Conservation (phyloP, 53 echinoderm and acorn worm species). For the Zoroaster sp. region DNA sequence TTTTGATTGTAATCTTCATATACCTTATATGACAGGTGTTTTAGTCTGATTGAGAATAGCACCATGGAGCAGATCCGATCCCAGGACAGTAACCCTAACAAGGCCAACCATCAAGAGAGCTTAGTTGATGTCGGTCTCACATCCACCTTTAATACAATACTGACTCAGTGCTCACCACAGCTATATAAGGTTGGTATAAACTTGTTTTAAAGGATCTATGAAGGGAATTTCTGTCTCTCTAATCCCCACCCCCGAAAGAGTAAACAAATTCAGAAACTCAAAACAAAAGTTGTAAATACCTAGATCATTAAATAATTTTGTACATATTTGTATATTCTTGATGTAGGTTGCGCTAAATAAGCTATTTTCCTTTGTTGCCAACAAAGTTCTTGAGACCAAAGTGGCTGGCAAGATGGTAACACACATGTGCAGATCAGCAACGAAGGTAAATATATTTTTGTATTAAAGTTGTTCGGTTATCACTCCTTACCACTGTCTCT, state of each 20-base stretch:
- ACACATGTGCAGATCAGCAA: slow-evolving; percentile 80
- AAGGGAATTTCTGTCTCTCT: no score
- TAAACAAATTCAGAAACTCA: no score
- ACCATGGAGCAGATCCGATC: slow-evolving; percentile 72
- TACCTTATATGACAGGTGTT: slow-evolving; percentile 77
- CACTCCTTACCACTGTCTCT: no score
- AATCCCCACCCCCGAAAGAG: no score
- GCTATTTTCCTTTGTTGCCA: slow-evolving; percentile 68
- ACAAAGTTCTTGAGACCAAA: slow-evolving; percentile 83
- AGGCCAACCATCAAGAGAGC: slow-evolving; percentile 79
- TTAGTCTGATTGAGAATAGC: slow-evolving; percentile 87
- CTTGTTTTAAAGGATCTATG: no score
- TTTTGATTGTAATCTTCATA: no score
- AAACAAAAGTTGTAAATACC: no score
- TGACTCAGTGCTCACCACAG: slow-evolving; percentile 77
- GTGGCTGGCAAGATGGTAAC: slow-evolving; percentile 89
- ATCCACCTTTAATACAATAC: slow-evolving; percentile 81
- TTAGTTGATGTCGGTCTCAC: slow-evolving; percentile 78
- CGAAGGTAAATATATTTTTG: slow-evolving; percentile 64
- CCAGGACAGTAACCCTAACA: slow-evolving; percentile 77
- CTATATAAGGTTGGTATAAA: slow-evolving; percentile 64
- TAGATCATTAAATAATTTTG: no score
- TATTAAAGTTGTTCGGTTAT: neutral
- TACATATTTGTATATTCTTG: neutral
- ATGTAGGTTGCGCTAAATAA: slow-evolving; percentile 73